Evolutionary conservation across 2,797 vertebrate genomes (phyloP).

Genomic region (Liasis olivaceus): DNA sequence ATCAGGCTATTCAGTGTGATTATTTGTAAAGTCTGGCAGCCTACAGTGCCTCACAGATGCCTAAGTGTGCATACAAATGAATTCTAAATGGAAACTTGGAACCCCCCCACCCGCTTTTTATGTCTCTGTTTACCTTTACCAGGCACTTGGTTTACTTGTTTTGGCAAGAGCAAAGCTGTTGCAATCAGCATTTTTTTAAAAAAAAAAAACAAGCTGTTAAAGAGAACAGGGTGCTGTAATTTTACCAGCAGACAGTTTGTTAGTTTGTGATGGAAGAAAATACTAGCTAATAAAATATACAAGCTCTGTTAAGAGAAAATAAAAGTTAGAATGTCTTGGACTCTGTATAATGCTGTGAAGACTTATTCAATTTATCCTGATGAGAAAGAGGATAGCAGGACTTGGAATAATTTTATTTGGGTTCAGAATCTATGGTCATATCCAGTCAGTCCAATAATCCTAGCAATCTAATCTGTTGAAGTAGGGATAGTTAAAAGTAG

Average conservation of each 20-base stretch:
- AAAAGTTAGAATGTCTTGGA: slow-evolving; percentile 7
- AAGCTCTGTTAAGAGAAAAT: slow-evolving; percentile 25
- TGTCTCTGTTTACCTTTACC: slow-evolving; percentile 38
- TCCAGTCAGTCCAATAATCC: not conserved
- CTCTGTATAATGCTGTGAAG: not conserved
- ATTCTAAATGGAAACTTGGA: slow-evolving; percentile 27
- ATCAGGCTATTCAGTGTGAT: slow-evolving; percentile 6
- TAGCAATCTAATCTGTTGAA: not conserved
- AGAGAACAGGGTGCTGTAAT: slow-evolving; percentile 11
- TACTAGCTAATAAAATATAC: slow-evolving; percentile 19
- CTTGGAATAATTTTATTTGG: not conserved
- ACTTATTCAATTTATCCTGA: not conserved
- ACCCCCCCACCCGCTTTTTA: slow-evolving; percentile 21
- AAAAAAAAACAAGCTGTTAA: slow-evolving; percentile 25
- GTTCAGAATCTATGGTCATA: not conserved
- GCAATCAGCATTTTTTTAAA: slow-evolving; percentile 25
- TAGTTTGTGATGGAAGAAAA: slow-evolving; percentile 18
- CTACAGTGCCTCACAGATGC: slow-evolving; percentile 27
- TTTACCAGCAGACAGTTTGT: slow-evolving; percentile 24
- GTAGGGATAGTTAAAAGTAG: not conserved
- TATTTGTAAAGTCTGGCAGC: slow-evolving; percentile 15
- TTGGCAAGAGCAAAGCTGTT: slow-evolving; percentile 34
- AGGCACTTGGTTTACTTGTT: slow-evolving; percentile 36
- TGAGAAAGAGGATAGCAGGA: not conserved
- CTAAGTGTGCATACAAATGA: slow-evolving; percentile 38